Conservation (phyloP, 2,797 vertebrate species). For the Pipistrellus nathusii region DNA sequence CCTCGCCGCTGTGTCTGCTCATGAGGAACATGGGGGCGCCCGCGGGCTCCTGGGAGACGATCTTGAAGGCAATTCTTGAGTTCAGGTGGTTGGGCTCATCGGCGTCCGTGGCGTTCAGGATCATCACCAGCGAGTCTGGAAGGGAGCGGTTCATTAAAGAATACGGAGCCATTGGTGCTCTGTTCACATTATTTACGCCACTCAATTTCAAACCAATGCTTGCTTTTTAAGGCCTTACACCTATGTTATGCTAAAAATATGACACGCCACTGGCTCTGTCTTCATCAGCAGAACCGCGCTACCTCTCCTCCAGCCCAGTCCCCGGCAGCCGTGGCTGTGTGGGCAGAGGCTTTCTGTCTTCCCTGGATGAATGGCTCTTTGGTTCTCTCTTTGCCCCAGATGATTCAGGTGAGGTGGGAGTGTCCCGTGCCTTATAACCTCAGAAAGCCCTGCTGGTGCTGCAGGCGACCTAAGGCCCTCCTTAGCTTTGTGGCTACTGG, state of each 20-base stretch:
- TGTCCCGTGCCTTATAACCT: background rate
- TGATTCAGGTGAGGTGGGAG: background rate
- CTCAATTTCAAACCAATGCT: background rate
- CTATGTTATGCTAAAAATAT: background rate
- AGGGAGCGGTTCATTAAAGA: slow-evolving; percentile 49
- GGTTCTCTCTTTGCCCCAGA: background rate
- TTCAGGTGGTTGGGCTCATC: slow-evolving; percentile 91
- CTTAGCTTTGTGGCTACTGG: background rate
- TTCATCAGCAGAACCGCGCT: background rate
- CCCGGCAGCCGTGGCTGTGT: background rate
- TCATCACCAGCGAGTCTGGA: slow-evolving; percentile 92
- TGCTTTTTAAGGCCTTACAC: background rate
- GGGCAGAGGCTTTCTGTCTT: background rate
- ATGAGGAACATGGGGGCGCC: slow-evolving; percentile 89
- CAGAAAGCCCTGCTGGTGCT: background rate
- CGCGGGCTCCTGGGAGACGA: slow-evolving; percentile 91
- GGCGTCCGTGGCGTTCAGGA: slow-evolving; percentile 91
- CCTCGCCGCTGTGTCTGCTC: slow-evolving; percentile 89
- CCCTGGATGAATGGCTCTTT: background rate
- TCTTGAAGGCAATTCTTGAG: slow-evolving; percentile 91
- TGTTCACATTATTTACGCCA: slow-evolving; percentile 44
- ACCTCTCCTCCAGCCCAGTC: background rate
- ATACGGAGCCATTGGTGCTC: background rate
- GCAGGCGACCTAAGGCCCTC: background rate
- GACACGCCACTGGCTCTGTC: background rate